These are phyloP conservation scores for Volucella inflata DNA, from an alignment of 2,888 invertebrate genomes.

Conservation along the genomic window DNA sequence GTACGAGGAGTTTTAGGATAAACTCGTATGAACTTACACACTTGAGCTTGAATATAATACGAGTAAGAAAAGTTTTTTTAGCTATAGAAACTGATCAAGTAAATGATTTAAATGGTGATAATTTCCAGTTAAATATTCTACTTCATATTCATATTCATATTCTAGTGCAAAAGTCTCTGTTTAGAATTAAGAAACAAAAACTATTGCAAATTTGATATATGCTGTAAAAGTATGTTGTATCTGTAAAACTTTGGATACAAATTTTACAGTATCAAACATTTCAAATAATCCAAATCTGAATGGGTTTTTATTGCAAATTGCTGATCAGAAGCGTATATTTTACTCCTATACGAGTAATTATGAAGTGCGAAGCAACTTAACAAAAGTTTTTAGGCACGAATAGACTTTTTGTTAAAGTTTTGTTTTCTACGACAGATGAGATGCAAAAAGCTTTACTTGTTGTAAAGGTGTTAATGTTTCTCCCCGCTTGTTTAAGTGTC, in stretches of 20 bases:
- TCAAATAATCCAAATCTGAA: constrained; percentile 10
- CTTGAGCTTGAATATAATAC: too few species aligned
- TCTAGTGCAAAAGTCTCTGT: not conserved
- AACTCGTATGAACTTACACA: not conserved
- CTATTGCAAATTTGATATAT: not conserved
- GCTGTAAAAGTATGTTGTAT: not conserved
- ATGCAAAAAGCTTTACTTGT: too few species aligned
- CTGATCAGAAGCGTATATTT: too few species aligned
- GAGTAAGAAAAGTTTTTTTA: constrained; percentile 13
- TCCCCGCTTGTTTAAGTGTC: too few species aligned
- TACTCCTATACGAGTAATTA: too few species aligned
- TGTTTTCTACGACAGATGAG: too few species aligned
- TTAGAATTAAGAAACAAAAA: not conserved
- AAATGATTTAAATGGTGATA: not conserved
- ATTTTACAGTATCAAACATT: constrained; percentile 16
- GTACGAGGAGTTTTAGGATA: not conserved
- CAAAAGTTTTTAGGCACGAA: too few species aligned
- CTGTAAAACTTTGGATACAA: not conserved
- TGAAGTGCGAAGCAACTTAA: too few species aligned
- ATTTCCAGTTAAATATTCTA: not conserved
- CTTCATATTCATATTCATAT: too few species aligned
- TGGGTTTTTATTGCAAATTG: not conserved
- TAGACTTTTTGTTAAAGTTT: too few species aligned
- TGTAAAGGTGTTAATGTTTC: too few species aligned
- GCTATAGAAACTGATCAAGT: not conserved